Evolutionary conservation across 2,113 vertebrate species (phyloP).

Genomic region (Perccottus glenii): DNA sequence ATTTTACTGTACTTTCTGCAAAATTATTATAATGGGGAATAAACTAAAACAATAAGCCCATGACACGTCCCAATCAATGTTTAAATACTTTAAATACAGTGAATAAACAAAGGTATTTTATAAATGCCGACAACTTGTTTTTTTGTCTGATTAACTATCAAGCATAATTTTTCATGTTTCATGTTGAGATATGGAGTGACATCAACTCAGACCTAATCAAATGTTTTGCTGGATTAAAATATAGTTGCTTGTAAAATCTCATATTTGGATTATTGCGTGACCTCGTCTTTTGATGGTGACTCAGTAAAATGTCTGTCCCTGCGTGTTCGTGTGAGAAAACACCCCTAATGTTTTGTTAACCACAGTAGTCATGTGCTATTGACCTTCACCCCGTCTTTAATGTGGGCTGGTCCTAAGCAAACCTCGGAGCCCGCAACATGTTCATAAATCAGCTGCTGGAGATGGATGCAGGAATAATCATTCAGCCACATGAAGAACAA

Average conservation of each 20-base stretch:
- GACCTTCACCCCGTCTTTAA: constrained; percentile 65
- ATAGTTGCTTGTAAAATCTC: constrained; percentile 44
- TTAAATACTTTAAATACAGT: no score
- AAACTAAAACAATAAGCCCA: no score
- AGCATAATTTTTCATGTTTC: no score
- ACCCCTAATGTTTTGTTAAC: constrained; percentile 58
- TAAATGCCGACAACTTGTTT: no score
- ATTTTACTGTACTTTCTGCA: no score
- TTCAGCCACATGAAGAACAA: constrained; percentile 30
- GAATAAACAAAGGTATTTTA: no score
- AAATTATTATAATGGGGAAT: no score
- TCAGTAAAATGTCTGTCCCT: constrained; percentile 26
- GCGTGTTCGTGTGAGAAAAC: constrained; percentile 55
- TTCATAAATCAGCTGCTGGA: constrained; percentile 57
- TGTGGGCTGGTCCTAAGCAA: constrained; percentile 54
- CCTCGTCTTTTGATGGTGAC: constrained; percentile 35
- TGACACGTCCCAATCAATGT: no score
- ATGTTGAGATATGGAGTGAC: no score
- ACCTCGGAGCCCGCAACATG: constrained; percentile 67
- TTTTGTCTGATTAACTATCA: no score
- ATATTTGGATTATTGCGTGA: constrained; percentile 39
- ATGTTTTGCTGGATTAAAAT: no score
- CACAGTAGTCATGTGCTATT: constrained; percentile 49
- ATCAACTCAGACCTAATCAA: no score
- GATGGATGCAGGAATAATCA: constrained; percentile 31